Percentiles rank a stretch among this genome's conserved stretches.
Conservation (phyloP, 2,797 vertebrate genomes). For the Schizothorax lantsangensis region DNA sequence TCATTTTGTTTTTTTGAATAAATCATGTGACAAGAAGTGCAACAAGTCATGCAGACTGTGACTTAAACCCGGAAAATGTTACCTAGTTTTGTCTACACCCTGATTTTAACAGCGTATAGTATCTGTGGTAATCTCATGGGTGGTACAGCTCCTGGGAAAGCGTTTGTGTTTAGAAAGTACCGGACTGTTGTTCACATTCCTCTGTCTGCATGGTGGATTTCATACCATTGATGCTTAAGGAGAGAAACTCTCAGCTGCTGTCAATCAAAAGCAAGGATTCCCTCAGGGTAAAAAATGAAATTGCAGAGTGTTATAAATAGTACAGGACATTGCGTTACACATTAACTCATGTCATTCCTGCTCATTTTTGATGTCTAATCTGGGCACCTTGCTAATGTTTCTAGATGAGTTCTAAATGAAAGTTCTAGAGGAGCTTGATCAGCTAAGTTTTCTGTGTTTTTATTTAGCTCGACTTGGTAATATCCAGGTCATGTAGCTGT, state of each 20-base stretch:
- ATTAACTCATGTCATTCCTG: conserved; percentile 2
- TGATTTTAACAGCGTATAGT: background rate
- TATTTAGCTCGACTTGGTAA: background rate
- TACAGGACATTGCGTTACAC: conserved; percentile 28
- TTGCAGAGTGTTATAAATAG: conserved; percentile 12
- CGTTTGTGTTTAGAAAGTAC: background rate
- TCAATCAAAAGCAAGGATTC: conserved; percentile 11
- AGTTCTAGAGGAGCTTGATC: conserved; percentile 4
- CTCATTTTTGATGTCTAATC: background rate
- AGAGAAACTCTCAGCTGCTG: background rate
- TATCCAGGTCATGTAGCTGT: background rate
- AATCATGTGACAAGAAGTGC: background rate
- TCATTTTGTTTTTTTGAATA: background rate
- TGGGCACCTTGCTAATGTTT: background rate
- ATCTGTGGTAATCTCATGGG: background rate
- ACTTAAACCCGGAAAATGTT: background rate
- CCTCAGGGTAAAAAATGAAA: conserved; percentile 2
- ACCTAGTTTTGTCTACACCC: background rate
- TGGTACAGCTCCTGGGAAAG: background rate
- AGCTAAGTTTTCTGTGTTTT: background rate
- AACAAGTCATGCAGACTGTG: background rate
- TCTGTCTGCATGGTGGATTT: background rate
- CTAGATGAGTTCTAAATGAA: conserved; percentile 7
- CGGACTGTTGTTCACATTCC: background rate
- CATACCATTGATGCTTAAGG: background rate